Conservation (phyloP, 1,140 invertebrate species). For the Drosophila melanogaster region Release_6_plus_ISO1_MT NT_033779.5:9832001-9832500, state of each 20-base stretch:
- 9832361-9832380: no score
- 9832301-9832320: conserved; percentile 47
- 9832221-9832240: conserved; percentile 64
- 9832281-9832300: conserved; percentile 36
- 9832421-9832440: conserved; percentile 10
- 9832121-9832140: not conserved
- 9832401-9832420: conserved; percentile 6
- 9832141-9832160: not conserved
- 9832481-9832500: conserved; percentile 41
- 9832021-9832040: conserved; percentile 76
- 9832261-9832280: conserved; percentile 21
- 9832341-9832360: conserved; percentile 27
- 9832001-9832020: conserved; percentile 52
- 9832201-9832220: conserved; percentile 70
- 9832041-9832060: conserved; percentile 38
- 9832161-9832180: conserved; percentile 24
- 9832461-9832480: conserved; percentile 52
- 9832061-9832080: conserved; percentile 42
- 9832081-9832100: conserved; percentile 10
- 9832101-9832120: not conserved
- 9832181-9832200: conserved; percentile 62
- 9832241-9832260: conserved; percentile 62
- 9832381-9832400: not conserved
- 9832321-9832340: conserved; percentile 63
- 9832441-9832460: conserved; percentile 1